Evolutionary conservation across 92 coral and sea anemone species (phyloP).

Genomic region (Heliopora coerulea): DNA sequence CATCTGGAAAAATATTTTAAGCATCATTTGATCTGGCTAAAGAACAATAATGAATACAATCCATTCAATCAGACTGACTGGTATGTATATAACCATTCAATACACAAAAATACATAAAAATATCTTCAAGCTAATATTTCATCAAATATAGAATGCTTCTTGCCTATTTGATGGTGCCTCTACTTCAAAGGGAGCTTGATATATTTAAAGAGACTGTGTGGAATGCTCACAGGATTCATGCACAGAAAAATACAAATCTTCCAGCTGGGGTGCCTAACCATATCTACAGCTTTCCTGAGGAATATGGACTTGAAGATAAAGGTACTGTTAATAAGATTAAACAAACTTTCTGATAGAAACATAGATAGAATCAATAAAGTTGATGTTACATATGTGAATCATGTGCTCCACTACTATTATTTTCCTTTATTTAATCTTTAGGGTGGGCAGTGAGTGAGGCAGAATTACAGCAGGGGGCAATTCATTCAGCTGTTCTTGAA

Average conservation of each 20-base stretch:
- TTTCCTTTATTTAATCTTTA: not conserved
- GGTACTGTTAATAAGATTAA: too few relatives aligned
- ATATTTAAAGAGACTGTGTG: conserved; percentile 17
- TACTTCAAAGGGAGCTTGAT: conserved; percentile 20
- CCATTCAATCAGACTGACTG: not conserved
- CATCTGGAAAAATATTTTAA: conserved; percentile 1
- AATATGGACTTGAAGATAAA: too few relatives aligned
- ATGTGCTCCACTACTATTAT: not conserved
- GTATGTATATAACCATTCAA: not conserved
- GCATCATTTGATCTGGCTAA: not conserved
- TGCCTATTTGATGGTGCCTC: conserved; percentile 12
- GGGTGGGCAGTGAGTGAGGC: conserved; percentile 14
- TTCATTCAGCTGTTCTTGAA: conserved; percentile 18
- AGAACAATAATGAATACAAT: not conserved
- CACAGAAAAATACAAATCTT: conserved; percentile 5
- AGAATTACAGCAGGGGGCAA: not conserved
- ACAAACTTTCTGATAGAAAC: too few relatives aligned
- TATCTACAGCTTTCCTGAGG: too few relatives aligned
- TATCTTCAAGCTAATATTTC: not conserved
- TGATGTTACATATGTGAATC: too few relatives aligned
- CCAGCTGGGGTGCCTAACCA: conserved; percentile 1
- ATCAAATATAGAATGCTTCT: not conserved
- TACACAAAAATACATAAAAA: not conserved
- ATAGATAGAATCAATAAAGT: too few relatives aligned
- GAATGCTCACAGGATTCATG: conserved; percentile 6